Conservation (phyloP, 1,140 invertebrate species). For the Hirudo medicinalis region DNA sequence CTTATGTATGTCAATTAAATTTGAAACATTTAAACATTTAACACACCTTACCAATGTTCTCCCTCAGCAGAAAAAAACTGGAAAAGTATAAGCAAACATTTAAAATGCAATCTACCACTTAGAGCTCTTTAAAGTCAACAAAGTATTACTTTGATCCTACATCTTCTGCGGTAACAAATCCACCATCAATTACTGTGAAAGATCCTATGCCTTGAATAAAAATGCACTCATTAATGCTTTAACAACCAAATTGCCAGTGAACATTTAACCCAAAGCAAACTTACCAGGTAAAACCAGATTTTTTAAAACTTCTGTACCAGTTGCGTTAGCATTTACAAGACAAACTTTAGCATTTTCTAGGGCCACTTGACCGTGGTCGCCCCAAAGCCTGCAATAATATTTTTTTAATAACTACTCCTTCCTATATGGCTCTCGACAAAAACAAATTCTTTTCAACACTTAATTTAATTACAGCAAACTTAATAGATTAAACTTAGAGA, state of each 20-base stretch:
- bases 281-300: slow-evolving; percentile 76
- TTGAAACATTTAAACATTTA: neutral
- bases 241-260: slow-evolving; percentile 4
- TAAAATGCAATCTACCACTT: neutral
- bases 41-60: slow-evolving; percentile 54
- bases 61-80: slow-evolving; percentile 73
- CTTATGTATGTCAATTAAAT: no score
- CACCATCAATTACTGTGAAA: slow-evolving; percentile 88
- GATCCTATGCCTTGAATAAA: slow-evolving; percentile 56
- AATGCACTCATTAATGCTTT: slow-evolving; percentile 4
- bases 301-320: slow-evolving; percentile 88
- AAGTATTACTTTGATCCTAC: slow-evolving; percentile 68
- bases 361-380: slow-evolving; percentile 81
- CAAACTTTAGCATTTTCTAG: slow-evolving; percentile 80
- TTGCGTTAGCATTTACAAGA: slow-evolving; percentile 79
- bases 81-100: slow-evolving; percentile 29
- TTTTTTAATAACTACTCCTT: no score
- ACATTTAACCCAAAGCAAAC: neutral
- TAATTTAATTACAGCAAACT: no score
- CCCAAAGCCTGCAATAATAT: slow-evolving; percentile 62
- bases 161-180: slow-evolving; percentile 63
- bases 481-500: no score
- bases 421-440: no score
- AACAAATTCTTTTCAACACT: no score
- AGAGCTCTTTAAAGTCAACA: neutral